Percentiles rank a stretch among this genome's conserved stretches.
phyloP scores from a whole-genome alignment of 2,888 invertebrate species.

The Xestia ashworthii region DNA sequence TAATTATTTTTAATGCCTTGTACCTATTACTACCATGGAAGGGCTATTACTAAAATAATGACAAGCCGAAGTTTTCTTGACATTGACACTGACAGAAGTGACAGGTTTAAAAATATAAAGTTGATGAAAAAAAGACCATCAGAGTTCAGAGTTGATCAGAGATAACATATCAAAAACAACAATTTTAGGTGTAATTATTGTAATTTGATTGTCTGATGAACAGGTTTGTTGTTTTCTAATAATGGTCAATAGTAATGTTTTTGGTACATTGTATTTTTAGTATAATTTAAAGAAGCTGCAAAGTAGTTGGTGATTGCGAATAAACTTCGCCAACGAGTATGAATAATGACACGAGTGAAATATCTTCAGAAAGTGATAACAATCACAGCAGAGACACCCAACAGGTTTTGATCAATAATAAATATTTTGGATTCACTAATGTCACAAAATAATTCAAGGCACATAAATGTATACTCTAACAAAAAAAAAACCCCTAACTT shows the following conservation, averaged over 20 bases:
- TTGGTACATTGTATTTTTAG: neutral
- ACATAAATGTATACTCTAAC: constrained; percentile 28
- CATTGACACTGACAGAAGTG: constrained; percentile 3
- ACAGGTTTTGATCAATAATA: constrained; percentile 75
- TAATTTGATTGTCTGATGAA: neutral
- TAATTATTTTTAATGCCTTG: neutral
- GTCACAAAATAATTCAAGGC: constrained; percentile 38
- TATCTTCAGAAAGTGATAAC: constrained; percentile 72
- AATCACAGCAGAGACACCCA: constrained; percentile 72
- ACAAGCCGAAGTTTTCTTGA: neutral
- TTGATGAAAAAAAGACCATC: neutral
- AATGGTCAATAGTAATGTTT: constrained; percentile 14
- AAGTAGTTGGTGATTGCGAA: constrained; percentile 12
- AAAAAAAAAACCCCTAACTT: constrained; percentile 22
- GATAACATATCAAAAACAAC: constrained; percentile 1
- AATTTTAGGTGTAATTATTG: neutral
- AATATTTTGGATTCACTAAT: constrained; percentile 64
- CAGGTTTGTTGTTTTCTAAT: constrained; percentile 48
- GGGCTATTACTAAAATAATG: neutral
- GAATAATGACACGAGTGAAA: constrained; percentile 72
- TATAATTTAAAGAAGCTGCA: constrained; percentile 14
- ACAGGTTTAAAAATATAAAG: neutral
- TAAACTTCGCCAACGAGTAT: constrained; percentile 66
- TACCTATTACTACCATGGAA: neutral
- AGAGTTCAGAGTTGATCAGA: too few species aligned